Conservation (phyloP, 2,888 invertebrate species). For the Pocota personata region DNA sequence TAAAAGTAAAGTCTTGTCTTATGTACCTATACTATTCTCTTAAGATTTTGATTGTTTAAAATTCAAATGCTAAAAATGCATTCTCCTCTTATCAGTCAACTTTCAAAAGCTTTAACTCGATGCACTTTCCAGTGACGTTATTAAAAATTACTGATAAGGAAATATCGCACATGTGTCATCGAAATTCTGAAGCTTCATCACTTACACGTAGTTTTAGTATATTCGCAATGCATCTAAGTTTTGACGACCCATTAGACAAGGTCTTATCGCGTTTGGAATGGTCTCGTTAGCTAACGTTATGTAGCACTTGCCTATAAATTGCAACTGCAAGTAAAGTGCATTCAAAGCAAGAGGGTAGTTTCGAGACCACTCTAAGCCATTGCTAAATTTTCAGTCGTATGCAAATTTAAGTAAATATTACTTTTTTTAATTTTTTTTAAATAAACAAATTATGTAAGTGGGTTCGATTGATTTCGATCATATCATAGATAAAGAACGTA, state of each 20-base stretch:
- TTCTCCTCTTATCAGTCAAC: neutral
- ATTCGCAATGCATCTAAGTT: conserved; percentile 26
- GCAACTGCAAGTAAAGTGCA: conserved; percentile 73
- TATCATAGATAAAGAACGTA: neutral
- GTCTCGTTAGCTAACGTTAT: conserved; percentile 82
- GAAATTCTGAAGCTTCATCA: neutral
- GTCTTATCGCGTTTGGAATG: conserved; percentile 83
- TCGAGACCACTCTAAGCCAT: conserved; percentile 83
- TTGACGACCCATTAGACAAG: conserved; percentile 69
- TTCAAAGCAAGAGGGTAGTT: conserved; percentile 78
- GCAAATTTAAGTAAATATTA: conserved; percentile 79
- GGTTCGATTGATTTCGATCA: neutral
- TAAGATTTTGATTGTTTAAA: neutral
- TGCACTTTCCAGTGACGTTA: neutral
- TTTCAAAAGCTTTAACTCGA: neutral
- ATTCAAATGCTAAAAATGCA: neutral
- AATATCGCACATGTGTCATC: neutral
- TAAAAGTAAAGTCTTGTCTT: too few relatives aligned
- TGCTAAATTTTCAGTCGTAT: conserved; percentile 79
- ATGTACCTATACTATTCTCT: too few relatives aligned
- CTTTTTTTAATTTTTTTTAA: conserved; percentile 10
- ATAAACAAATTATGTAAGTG: neutral
- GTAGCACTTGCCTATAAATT: conserved; percentile 73
- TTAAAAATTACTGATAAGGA: conserved; percentile 2
- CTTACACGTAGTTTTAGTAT: neutral